Percentiles rank a stretch among this genome's conserved stretches.
Evolutionary conservation across 2,888 invertebrate genomes (phyloP).

Genomic region (Diogma glabrata): DNA sequence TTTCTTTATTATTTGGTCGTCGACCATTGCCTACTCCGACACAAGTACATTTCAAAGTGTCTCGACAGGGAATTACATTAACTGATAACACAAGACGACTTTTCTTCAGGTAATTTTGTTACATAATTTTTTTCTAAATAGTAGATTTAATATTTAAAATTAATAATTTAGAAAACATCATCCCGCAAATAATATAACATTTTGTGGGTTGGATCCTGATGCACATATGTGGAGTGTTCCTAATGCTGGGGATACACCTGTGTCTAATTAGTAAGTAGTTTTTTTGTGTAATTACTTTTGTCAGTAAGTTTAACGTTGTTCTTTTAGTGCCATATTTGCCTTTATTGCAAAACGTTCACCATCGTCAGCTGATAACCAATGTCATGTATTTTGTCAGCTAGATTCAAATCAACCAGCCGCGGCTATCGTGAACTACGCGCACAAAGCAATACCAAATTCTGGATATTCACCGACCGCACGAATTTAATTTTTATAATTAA

Average conservation of each 20-base stretch:
- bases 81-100: conserved; percentile 89
- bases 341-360: conserved; percentile 87
- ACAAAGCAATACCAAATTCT: conserved; percentile 31
- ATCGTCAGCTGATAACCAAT: conserved; percentile 82
- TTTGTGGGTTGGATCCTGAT: conserved; percentile 89
- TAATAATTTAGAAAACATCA: conserved; percentile 86
- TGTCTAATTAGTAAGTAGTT: conserved; percentile 56
- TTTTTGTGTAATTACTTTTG: not conserved
- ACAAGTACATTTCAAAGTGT: conserved; percentile 92
- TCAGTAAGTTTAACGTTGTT: conserved; percentile 14
- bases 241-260: conserved; percentile 46
- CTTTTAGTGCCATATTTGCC: conserved; percentile 77
- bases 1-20: conserved; percentile 52
- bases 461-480: not conserved
- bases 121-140: not conserved
- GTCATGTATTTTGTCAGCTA: conserved; percentile 93
- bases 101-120: conserved; percentile 31
- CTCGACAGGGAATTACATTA: conserved; percentile 90
- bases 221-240: conserved; percentile 68
- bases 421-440: conserved; percentile 63
- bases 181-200: conserved; percentile 79
- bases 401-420: conserved; percentile 90
- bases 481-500: not conserved
- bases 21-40: conserved; percentile 52
- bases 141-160: conserved; percentile 19